Percentiles rank a stretch among this genome's conserved stretches.
phyloP scores from a whole-genome alignment of 2,888 invertebrate genomes.

The Kryphioiulus occultus region DNA sequence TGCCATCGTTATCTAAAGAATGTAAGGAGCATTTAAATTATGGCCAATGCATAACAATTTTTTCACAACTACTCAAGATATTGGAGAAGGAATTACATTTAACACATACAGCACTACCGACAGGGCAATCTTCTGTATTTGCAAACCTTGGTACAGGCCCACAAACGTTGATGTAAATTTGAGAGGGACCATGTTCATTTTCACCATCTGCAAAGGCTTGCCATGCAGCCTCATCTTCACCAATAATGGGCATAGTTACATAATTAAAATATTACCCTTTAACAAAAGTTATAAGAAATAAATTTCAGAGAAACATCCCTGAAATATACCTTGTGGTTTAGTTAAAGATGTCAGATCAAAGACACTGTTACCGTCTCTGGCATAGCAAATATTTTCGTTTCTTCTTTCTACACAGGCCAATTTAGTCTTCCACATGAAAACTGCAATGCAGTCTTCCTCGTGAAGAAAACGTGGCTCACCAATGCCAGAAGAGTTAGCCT shows the following conservation, averaged over 20 bases:
- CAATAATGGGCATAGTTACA: background rate
- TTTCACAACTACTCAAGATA: background rate
- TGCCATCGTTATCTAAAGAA: background rate
- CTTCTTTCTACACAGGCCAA: conserved; percentile 42
- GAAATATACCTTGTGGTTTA: background rate
- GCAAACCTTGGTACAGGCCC: conserved; percentile 31
- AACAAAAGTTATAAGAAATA: background rate
- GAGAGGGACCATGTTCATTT: background rate
- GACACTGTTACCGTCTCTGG: conserved; percentile 31
- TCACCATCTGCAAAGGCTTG: background rate
- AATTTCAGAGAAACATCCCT: too few relatives aligned
- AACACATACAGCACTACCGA: conserved; percentile 51
- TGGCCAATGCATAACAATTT: background rate
- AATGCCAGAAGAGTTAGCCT: background rate
- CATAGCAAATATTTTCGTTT: conserved; percentile 43
- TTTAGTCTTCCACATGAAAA: conserved; percentile 51
- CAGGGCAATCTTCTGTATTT: conserved; percentile 35
- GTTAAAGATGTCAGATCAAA: conserved; percentile 48
- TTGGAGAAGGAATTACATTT: conserved; percentile 37
- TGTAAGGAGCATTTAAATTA: background rate
- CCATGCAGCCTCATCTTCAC: conserved; percentile 40
- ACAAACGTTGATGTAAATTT: conserved; percentile 52
- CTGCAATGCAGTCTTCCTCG: conserved; percentile 48
- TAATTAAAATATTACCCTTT: background rate
- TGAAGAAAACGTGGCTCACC: conserved; percentile 48